phyloP scores from a whole-genome alignment of 2,888 invertebrate species.

The Campoletis raptor region DNA sequence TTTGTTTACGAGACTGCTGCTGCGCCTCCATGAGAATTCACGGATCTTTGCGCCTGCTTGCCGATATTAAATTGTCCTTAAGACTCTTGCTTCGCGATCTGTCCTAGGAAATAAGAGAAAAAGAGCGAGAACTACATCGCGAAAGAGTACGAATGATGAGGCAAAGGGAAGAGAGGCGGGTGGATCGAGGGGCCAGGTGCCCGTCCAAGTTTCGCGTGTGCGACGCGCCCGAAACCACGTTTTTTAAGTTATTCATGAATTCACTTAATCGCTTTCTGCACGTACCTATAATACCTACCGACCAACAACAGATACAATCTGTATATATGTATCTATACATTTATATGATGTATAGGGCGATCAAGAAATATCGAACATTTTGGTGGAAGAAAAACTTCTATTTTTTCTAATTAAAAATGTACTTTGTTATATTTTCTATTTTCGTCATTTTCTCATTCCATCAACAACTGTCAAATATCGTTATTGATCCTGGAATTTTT shows the following conservation, averaged over 20 bases:
- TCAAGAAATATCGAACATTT: slow-evolving; percentile 9
- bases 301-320: slow-evolving; percentile 37
- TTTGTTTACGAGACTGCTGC: slow-evolving; percentile 29
- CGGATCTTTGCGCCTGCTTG: not conserved
- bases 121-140: slow-evolving; percentile 25
- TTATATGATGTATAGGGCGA: slow-evolving; percentile 20
- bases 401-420: not conserved
- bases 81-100: slow-evolving; percentile 25
- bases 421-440: not conserved
- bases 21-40: slow-evolving; percentile 24
- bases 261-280: slow-evolving; percentile 84
- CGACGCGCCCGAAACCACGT: slow-evolving; percentile 71
- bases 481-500: not conserved
- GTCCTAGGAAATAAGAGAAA: slow-evolving; percentile 25
- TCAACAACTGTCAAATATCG: not conserved
- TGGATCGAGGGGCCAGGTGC: slow-evolving; percentile 77
- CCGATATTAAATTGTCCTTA: slow-evolving; percentile 14
- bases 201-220: slow-evolving; percentile 62
- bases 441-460: not conserved
- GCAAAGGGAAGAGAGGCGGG: slow-evolving; percentile 34
- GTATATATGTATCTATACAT: slow-evolving; percentile 2
- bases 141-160: slow-evolving; percentile 31
- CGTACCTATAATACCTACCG: slow-evolving; percentile 69
- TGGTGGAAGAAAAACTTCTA: not conserved
- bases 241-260: slow-evolving; percentile 84